These are phyloP conservation scores for Drosophila lutescens DNA, from an alignment of 2,888 invertebrate genomes.

Conservation along the genomic window DNA sequence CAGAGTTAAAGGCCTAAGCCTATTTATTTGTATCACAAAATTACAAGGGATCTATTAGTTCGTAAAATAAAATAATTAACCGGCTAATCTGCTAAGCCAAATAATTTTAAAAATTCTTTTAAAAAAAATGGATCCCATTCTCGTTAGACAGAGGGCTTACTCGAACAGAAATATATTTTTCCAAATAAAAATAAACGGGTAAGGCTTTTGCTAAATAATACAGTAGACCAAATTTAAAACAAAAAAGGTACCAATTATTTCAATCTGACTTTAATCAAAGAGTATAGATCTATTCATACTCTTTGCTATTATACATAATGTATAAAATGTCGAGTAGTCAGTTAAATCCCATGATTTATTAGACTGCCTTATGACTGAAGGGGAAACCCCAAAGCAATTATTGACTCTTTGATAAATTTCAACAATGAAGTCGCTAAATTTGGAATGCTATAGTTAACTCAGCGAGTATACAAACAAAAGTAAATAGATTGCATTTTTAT, in stretches of 20 bases:
- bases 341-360: constrained; percentile 30
- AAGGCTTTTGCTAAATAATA: not conserved
- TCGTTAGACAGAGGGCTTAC: too few species aligned
- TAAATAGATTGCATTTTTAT: not conserved
- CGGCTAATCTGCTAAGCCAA: too few species aligned
- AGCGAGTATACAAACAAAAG: constrained; percentile 8
- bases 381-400: constrained; percentile 23
- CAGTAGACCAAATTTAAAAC: not conserved
- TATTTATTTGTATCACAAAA: too few species aligned
- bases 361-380: constrained; percentile 20
- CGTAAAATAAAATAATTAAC: too few species aligned
- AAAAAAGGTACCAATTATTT: not conserved
- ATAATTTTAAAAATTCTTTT: too few species aligned
- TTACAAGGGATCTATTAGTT: too few species aligned
- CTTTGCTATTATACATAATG: not conserved
- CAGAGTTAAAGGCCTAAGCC: too few species aligned
- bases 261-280: not conserved
- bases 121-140: too few species aligned
- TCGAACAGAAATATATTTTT: too few species aligned
- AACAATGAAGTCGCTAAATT: constrained; percentile 22
- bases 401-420: constrained; percentile 19
- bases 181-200: too few species aligned
- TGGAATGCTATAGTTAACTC: constrained; percentile 19
- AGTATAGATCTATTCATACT: too few species aligned
- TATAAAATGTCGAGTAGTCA: constrained; percentile 8